Conservation (phyloP, 1,140 invertebrate species). For the Choristoneura fumiferana region DNA sequence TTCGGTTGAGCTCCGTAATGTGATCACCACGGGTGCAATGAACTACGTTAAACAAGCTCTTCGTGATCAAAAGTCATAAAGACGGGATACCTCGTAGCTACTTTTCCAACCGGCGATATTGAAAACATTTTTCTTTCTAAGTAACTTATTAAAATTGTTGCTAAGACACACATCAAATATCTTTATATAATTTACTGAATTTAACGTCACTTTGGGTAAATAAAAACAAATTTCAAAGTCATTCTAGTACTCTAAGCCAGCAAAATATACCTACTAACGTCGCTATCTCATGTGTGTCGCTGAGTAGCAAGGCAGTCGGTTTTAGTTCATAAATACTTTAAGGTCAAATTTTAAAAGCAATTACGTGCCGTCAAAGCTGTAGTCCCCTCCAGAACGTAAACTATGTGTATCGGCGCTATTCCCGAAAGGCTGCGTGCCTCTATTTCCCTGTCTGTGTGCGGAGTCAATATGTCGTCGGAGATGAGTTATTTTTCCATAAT, state of each 20-base stretch:
- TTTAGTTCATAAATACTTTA: too few species aligned
- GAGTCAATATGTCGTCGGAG: slow-evolving; percentile 72
- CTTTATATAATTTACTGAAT: too few species aligned
- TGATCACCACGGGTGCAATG: slow-evolving; percentile 9
- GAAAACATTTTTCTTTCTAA: too few species aligned
- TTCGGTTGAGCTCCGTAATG: slow-evolving; percentile 10
- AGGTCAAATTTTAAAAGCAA: slow-evolving; percentile 23
- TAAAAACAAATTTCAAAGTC: too few species aligned
- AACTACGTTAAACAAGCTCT: slow-evolving; percentile 8
- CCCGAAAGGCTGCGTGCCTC: slow-evolving; percentile 53
- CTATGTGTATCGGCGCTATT: slow-evolving; percentile 56
- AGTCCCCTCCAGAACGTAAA: slow-evolving; percentile 29
- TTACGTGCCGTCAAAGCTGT: slow-evolving; percentile 28
- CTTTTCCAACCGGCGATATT: not conserved
- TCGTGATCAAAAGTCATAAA: slow-evolving; percentile 14
- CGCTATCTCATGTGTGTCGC: too few species aligned
- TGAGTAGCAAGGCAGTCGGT: too few species aligned
- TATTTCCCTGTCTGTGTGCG: slow-evolving; percentile 54
- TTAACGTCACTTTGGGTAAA: too few species aligned
- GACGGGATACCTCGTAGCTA: slow-evolving; percentile 1
- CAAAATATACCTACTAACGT: too few species aligned
- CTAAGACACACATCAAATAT: too few species aligned
- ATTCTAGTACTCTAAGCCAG: too few species aligned
- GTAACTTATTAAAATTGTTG: too few species aligned
- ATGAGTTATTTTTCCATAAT: slow-evolving; percentile 77